Evolutionary conservation across 1,140 invertebrate species (phyloP).

Genomic region (Temnothorax curvispinosus): DNA sequence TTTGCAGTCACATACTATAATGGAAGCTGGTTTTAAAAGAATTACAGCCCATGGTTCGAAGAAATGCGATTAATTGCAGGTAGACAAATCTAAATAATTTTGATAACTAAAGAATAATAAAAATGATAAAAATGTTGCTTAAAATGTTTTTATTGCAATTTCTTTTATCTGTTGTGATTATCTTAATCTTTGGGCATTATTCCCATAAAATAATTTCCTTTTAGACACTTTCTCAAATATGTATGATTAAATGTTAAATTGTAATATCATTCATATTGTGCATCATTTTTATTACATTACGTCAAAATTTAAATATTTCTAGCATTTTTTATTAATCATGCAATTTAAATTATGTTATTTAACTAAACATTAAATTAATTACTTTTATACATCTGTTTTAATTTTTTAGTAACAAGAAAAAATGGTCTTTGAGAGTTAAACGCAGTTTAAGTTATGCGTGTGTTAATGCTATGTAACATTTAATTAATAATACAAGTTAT

Average conservation of each 20-base stretch:
- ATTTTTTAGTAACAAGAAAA: neutral
- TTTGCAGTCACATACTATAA: conserved; percentile 8
- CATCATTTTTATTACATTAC: neutral
- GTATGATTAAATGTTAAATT: neutral
- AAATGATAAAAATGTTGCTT: neutral
- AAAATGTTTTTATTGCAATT: neutral
- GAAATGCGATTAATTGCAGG: neutral
- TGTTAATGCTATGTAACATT: too few species aligned
- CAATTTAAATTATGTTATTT: neutral
- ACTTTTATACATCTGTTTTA: neutral
- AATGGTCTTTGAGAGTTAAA: too few species aligned
- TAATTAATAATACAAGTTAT: too few species aligned
- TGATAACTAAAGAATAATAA: neutral
- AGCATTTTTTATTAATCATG: neutral
- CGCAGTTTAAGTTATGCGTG: too few species aligned
- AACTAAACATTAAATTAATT: neutral
- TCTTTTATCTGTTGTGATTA: neutral
- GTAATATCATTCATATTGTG: neutral
- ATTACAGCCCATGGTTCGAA: neutral
- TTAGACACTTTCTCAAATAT: neutral
- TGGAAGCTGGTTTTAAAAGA: neutral
- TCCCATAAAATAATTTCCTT: neutral
- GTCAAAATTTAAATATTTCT: neutral
- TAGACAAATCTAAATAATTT: conserved; percentile 21
- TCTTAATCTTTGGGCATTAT: neutral